Conservation (phyloP, 2,797 vertebrate species). For the Cuculus canorus region DNA sequence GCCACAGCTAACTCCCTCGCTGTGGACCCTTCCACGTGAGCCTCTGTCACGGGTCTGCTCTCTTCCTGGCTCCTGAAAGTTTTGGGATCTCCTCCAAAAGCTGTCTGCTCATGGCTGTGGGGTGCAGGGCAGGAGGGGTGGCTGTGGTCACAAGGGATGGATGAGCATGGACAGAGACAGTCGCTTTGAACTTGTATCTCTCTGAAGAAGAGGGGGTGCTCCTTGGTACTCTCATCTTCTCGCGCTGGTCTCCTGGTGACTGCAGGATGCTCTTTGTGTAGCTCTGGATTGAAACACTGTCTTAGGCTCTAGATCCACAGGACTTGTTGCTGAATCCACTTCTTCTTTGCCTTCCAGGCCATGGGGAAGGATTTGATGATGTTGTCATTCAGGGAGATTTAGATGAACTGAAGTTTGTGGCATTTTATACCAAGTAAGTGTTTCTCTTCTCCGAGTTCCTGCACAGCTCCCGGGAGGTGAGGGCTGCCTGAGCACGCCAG, state of each 20-base stretch:
- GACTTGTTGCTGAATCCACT: neutral
- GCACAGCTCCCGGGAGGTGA: neutral
- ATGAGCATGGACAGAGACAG: neutral
- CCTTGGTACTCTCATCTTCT: neutral
- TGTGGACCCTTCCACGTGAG: neutral
- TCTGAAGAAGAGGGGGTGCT: neutral
- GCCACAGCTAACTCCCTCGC: neutral
- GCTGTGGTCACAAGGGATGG: neutral
- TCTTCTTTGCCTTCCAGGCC: conserved; percentile 80
- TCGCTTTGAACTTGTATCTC: neutral
- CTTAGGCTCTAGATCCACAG: neutral
- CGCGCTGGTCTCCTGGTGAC: neutral
- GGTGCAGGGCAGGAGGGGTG: neutral
- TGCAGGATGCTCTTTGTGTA: neutral
- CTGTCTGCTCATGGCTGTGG: neutral
- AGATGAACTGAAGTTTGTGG: conserved; percentile 96
- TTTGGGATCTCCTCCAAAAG: neutral
- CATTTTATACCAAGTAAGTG: conserved; percentile 96
- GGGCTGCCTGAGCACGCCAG: neutral
- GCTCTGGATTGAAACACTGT: neutral
- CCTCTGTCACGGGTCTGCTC: neutral
- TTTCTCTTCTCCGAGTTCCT: neutral
- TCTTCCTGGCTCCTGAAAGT: neutral
- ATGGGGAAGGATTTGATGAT: conserved; percentile 96
- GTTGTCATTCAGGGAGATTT: conserved; percentile 98